Percentiles rank a stretch among this genome's conserved stretches.
phyloP scores from a whole-genome alignment of 2,888 invertebrate genomes.

The Dynastes maya region DNA sequence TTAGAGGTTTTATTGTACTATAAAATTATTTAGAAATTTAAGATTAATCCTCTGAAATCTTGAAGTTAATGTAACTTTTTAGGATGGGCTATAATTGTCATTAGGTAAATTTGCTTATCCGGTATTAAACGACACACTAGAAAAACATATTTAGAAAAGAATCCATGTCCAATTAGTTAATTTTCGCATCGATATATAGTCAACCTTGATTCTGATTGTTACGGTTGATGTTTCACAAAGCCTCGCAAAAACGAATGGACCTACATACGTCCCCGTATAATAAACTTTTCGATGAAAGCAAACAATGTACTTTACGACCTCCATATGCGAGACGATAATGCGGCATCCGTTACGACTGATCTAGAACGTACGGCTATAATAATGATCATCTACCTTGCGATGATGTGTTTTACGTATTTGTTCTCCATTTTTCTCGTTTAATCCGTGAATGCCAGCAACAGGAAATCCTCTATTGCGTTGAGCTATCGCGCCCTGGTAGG shows the following conservation, averaged over 20 bases:
- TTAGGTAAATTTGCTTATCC: too few species aligned
- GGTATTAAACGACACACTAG: too few species aligned
- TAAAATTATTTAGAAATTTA: too few species aligned
- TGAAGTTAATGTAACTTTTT: too few species aligned
- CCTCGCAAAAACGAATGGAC: background rate
- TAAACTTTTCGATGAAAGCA: background rate
- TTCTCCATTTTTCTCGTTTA: background rate
- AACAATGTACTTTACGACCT: background rate
- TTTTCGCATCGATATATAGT: background rate
- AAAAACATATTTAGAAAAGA: background rate
- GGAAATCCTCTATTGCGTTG: background rate
- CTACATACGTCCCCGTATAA: background rate
- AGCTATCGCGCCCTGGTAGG: background rate
- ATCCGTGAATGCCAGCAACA: background rate
- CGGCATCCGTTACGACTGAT: background rate
- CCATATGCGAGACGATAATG: background rate
- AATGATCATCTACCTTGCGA: background rate
- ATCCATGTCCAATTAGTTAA: background rate
- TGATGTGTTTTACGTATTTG: background rate
- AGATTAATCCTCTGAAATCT: too few species aligned
- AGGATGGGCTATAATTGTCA: too few species aligned
- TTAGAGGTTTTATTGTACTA: too few species aligned
- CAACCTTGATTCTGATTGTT: slow-evolving; percentile 2
- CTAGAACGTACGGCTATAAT: background rate
- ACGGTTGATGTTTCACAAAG: background rate